phyloP scores from a whole-genome alignment of 2,797 vertebrate species.

The Melanotaenia boesemani region DNA sequence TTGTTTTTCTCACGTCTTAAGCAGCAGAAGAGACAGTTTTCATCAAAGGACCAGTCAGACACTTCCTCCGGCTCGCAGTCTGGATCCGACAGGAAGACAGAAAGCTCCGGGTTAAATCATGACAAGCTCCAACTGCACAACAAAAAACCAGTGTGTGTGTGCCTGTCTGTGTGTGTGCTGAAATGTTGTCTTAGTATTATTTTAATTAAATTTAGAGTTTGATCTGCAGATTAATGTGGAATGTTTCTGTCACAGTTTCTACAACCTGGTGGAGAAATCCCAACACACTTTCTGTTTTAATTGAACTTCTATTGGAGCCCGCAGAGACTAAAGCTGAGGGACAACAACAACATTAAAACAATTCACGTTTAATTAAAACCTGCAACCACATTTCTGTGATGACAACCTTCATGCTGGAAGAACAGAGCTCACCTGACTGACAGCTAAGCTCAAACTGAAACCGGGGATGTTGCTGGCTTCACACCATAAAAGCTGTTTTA shows the following conservation, averaged over 20 bases:
- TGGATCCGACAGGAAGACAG: constrained; percentile 61
- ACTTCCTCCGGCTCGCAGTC: constrained; percentile 93
- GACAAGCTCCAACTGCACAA: constrained; percentile 7
- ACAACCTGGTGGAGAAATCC: constrained; percentile 17
- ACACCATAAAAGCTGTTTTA: too few species aligned
- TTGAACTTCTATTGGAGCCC: constrained; percentile 7
- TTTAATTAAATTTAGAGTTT: constrained; percentile 7
- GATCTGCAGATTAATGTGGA: background rate
- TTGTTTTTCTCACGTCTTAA: constrained; percentile 94
- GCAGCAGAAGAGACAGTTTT: constrained; percentile 98
- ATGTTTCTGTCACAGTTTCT: background rate
- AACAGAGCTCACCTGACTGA: constrained; percentile 11
- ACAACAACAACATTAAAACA: constrained; percentile 4
- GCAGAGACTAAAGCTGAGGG: constrained; percentile 26
- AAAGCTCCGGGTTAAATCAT: background rate
- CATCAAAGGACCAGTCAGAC: constrained; percentile 96
- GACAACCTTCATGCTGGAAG: constrained; percentile 21
- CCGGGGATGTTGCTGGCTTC: too few species aligned
- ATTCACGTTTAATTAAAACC: constrained; percentile 45
- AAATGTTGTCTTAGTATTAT: background rate
- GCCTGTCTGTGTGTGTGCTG: background rate
- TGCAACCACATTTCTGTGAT: constrained; percentile 24
- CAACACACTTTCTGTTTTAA: constrained; percentile 11
- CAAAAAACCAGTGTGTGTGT: background rate
- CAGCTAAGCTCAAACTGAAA: too few species aligned